Evolutionary conservation across 2,888 invertebrate species (phyloP).

Genomic region (Lasioglossum leucozonium): DNA sequence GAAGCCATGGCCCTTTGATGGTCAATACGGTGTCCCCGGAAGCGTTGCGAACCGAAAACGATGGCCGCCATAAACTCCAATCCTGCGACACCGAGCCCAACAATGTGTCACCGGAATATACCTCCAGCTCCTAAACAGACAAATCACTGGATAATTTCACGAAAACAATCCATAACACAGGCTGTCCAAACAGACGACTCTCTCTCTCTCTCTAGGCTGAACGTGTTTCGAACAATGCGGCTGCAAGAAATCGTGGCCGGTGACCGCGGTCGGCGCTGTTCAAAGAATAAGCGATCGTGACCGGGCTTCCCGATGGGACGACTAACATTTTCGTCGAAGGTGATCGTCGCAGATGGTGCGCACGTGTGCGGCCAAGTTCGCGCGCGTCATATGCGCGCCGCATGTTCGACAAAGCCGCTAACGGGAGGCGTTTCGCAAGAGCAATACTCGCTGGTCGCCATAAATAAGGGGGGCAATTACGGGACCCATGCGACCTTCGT

Average conservation of each 20-base stretch:
- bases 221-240: neutral
- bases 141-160: neutral
- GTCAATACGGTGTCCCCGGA: conserved; percentile 90
- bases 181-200: neutral
- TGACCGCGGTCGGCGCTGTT: conserved; percentile 28
- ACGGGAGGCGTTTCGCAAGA: conserved; percentile 29
- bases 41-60: conserved; percentile 91
- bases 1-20: conserved; percentile 90
- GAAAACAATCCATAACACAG: neutral
- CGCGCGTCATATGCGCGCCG: conserved; percentile 34
- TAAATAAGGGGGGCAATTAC: conserved; percentile 46
- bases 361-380: conserved; percentile 61
- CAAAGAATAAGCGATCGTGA: conserved; percentile 60
- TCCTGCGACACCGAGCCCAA: conserved; percentile 91
- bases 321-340: conserved; percentile 42
- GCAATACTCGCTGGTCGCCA: conserved; percentile 17
- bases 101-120: conserved; percentile 88
- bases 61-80: conserved; percentile 91
- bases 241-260: neutral
- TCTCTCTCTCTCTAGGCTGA: neutral
- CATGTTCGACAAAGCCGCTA: conserved; percentile 33
- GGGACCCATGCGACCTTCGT: conserved; percentile 33
- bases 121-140: conserved; percentile 89
- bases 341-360: conserved; percentile 60
- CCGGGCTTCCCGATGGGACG: conserved; percentile 35